These are phyloP conservation scores for Epirrita christyi DNA, from an alignment of 2,888 invertebrate species.

Conservation along the genomic window DNA sequence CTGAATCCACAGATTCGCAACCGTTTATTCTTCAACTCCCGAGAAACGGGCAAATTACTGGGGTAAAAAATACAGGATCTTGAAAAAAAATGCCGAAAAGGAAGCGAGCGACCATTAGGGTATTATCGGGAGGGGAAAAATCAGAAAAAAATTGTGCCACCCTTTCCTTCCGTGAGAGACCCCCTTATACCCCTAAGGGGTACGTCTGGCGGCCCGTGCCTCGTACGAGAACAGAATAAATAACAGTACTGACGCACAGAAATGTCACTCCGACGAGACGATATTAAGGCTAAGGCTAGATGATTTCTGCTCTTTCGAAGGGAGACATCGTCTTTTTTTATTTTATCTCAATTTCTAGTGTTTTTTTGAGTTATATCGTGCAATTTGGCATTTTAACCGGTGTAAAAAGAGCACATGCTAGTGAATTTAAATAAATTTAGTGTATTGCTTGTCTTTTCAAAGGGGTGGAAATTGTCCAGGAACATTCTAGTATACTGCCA, in stretches of 20 bases:
- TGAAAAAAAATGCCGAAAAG: conserved; percentile 78
- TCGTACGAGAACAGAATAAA: conserved; percentile 16
- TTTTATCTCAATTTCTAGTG: too few relatives aligned
- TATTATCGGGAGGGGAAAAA: conserved; percentile 82
- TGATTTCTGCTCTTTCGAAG: too few relatives aligned
- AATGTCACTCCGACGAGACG: background rate
- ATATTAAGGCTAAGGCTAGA: too few relatives aligned
- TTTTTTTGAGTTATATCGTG: too few relatives aligned
- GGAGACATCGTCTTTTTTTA: too few relatives aligned
- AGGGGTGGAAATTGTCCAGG: too few relatives aligned
- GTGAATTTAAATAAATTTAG: too few relatives aligned
- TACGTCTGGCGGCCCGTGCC: conserved; percentile 45
- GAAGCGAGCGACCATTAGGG: conserved; percentile 84
- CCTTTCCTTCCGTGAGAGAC: conserved; percentile 78
- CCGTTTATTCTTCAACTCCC: conserved; percentile 37
- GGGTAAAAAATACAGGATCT: conserved; percentile 81
- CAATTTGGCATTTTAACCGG: too few relatives aligned
- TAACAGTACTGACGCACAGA: background rate
- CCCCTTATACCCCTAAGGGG: conserved; percentile 68
- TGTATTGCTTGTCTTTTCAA: too few relatives aligned
- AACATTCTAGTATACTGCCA: too few relatives aligned
- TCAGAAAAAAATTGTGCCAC: conserved; percentile 82
- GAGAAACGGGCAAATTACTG: conserved; percentile 78
- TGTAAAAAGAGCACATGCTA: too few relatives aligned
- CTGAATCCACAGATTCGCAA: conserved; percentile 14